Evolutionary conservation across 2,888 invertebrate genomes (phyloP).

Genomic region (Bedellia somnulentella): DNA sequence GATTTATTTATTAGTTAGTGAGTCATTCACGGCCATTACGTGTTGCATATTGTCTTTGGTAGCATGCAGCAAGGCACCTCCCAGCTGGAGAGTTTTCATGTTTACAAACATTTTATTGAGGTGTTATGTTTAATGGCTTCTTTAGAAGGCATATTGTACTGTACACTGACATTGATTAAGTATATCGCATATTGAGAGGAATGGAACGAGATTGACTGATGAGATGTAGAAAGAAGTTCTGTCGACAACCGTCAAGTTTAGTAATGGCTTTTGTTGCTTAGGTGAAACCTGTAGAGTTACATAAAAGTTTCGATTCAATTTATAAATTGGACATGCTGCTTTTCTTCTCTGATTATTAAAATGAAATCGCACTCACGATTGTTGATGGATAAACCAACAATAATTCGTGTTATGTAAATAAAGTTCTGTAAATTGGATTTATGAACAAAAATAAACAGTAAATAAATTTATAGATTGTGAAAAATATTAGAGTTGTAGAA

Average conservation of each 20-base stretch:
- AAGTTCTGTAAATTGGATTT: too few species aligned
- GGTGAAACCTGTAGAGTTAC: constrained; percentile 5
- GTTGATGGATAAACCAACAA: too few species aligned
- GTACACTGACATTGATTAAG: constrained; percentile 37
- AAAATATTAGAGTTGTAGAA: too few species aligned
- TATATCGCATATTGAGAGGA: constrained; percentile 6
- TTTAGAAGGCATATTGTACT: constrained; percentile 41
- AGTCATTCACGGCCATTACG: constrained; percentile 49
- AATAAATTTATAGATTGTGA: too few species aligned
- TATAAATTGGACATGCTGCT: constrained; percentile 1
- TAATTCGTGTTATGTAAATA: too few species aligned
- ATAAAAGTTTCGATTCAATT: constrained; percentile 3
- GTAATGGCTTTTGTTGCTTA: constrained; percentile 1
- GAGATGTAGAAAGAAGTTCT: constrained; percentile 2
- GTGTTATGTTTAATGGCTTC: constrained; percentile 51
- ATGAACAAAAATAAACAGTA: too few species aligned
- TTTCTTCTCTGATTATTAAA: too few species aligned
- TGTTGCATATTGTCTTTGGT: constrained; percentile 36
- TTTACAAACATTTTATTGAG: constrained; percentile 60
- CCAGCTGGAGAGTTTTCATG: constrained; percentile 49
- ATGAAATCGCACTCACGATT: too few species aligned
- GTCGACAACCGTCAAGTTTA: constrained; percentile 1
- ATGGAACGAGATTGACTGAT: constrained; percentile 5
- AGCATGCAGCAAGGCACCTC: constrained; percentile 20
- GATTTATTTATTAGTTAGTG: constrained; percentile 47